Evolutionary conservation across 2,888 invertebrate species (phyloP), one percentile per base, ranked within the genome.

Genomic region (Fragum fragum): DNA sequence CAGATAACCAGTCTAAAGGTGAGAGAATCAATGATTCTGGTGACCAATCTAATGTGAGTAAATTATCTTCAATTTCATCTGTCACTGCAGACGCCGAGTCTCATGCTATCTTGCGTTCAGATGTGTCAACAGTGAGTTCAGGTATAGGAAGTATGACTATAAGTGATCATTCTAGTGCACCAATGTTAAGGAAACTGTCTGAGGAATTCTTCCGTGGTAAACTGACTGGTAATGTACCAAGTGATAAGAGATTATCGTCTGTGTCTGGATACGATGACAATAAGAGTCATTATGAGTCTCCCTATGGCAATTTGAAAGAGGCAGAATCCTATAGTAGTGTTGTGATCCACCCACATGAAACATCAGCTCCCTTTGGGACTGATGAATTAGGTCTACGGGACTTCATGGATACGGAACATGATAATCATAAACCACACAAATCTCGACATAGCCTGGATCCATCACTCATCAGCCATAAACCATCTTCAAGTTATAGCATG

Each of bases 301-400:
- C 86, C 9, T 88, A 87, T 76, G 88, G 88, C 36, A 89, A 88
- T 28, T 83, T 92, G 83, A 87, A 87, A 52, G 91, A 90, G 71
- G 91, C 92, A 1, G 91, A 90, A 71, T 92, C 92, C 0, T 92
- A 90, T 80, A 90, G 79, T 61, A 92, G 92, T 85, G 90, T 92
- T 36, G 86, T 92, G 11, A 92, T 92, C 52, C 91, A 92, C 81
- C 88, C 91, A 14, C 82, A 89, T 29, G 90, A 89, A 68, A 86
- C 85, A 39, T 82, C 88, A 2, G 87, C 87, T 18, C 90, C 88
- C 1, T 91, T 92, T 77, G 91, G 91, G 52, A 70, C 88, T 26
- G 91, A 91, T 80, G 90, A 91, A 39, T 83, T 87, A 29, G 90
- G 90, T 29, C 90, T 80, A 28, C 88, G 88, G 61, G 55, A 82